Evolutionary conservation across 1,140 invertebrate species (phyloP), one percentile per base, ranked within the genome.

Genomic region (Rhysida immarginata): DNA sequence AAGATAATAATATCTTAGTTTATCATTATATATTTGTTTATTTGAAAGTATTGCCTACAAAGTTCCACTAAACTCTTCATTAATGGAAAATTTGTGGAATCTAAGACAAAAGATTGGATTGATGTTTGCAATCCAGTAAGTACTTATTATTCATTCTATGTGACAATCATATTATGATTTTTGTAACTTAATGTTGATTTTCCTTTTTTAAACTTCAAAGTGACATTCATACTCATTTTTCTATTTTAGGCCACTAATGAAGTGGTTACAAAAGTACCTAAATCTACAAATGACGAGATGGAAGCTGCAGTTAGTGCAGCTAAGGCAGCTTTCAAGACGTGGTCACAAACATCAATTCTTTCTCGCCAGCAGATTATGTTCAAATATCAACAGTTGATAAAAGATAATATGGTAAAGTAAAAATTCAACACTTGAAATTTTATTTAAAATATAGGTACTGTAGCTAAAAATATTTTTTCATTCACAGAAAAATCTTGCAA

Each of bases 291-390:
- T 67, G 75, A 75, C 18, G 96, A 99, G 76, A 94, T 99, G 87
- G 79, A 94, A 62, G 70, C 76, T 25, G 96, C 96, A 0, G 84
- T 97, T 8, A 79, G 82, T 49, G 82, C 89, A 24, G 83, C 88
- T 1, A 91, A 87, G 68, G 80, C 80, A 56, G 93, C 89, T 1
- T 92, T 80, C 64, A 74, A 77, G 60, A 75, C 80, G 51, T 99
- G 96, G 96, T 87, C 83, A 44, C 77, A 90, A 65, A 90, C 88
- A 20, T 96, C 96, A 2, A 80, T 97, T 26, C 75, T 99, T 42
- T 86, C 87, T 0, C 77, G 96, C 52, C 95, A 99, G 71, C 90
- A 94, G 69, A 75, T 93, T 20, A 96, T 99, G 90, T 88, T 99
- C 63, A 92, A 86, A 65, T 86, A 83, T 54, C 85, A 89, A 66